Percentiles rank a stretch among this genome's conserved stretches.
phyloP scores from a whole-genome alignment of 2,888 invertebrate genomes.

The Saturnia japonica region DNA sequence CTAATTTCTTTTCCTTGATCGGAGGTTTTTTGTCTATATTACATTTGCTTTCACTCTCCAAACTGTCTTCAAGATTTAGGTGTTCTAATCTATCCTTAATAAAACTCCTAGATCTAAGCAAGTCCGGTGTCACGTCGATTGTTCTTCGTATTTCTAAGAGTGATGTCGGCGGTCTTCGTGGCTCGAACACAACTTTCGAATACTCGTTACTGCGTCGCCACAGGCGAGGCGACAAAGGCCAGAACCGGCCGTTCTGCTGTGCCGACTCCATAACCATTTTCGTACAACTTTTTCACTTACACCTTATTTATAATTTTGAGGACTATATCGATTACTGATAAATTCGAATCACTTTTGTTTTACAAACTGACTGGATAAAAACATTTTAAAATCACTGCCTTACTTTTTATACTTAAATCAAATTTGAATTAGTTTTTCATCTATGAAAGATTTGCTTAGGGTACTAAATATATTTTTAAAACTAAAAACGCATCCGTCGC shows the following conservation, averaged over 20 bases:
- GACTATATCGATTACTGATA: conserved; percentile 56
- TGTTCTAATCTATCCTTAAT: conserved; percentile 64
- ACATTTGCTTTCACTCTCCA: conserved; percentile 53
- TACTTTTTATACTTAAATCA: not conserved
- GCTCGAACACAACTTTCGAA: conserved; percentile 76
- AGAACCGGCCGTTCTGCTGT: conserved; percentile 67
- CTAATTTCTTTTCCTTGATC: conserved; percentile 57
- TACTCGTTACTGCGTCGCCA: conserved; percentile 77
- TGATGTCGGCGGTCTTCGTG: conserved; percentile 66
- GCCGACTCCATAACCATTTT: conserved; percentile 78
- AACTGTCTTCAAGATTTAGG: conserved; percentile 59
- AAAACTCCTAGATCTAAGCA: conserved; percentile 60
- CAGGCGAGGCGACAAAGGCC: conserved; percentile 74
- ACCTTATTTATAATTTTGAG: conserved; percentile 31
- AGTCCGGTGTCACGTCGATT: conserved; percentile 61
- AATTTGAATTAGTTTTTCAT: not conserved
- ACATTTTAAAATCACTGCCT: conserved; percentile 26
- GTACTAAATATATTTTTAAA: not conserved
- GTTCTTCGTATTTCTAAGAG: conserved; percentile 61
- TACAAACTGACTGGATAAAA: conserved; percentile 21
- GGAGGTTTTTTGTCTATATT: conserved; percentile 68
- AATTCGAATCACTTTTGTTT: conserved; percentile 23
- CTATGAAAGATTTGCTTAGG: not conserved
- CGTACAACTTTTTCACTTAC: conserved; percentile 37
- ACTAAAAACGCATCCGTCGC: conserved; percentile 42